Evolutionary conservation across 2,113 vertebrate species (phyloP).

Genomic region (Bufo gargarizans): DNA sequence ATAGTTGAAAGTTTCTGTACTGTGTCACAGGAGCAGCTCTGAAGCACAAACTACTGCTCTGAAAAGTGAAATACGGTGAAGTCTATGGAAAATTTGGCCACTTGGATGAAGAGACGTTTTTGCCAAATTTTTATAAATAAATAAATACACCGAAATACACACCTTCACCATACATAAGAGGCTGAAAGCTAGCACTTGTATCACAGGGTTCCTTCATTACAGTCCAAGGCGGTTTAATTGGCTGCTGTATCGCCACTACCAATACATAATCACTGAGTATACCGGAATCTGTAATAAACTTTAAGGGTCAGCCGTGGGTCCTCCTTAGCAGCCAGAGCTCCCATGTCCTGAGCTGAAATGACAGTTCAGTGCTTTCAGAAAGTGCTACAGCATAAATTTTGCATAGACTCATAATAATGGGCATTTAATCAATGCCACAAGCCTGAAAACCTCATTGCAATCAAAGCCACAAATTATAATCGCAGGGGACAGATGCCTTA

Average conservation of each 20-base stretch:
- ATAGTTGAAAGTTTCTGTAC: not conserved
- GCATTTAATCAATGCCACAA: constrained; percentile 41
- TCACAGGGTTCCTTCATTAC: too few relatives aligned
- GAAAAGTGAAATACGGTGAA: not conserved
- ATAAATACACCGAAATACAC: not conserved
- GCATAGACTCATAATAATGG: constrained; percentile 4
- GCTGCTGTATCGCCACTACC: not conserved
- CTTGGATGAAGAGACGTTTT: not conserved
- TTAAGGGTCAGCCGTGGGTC: not conserved
- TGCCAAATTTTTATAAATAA: not conserved
- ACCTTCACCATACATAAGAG: too few relatives aligned
- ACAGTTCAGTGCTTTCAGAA: constrained; percentile 10
- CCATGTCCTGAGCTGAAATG: not conserved
- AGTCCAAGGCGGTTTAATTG: not conserved
- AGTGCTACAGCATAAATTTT: constrained; percentile 33
- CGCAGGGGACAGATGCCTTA: constrained; percentile 34
- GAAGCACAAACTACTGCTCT: not conserved
- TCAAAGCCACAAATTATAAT: constrained; percentile 48
- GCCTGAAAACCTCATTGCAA: constrained; percentile 30
- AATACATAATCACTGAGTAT: not conserved
- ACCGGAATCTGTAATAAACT: not conserved
- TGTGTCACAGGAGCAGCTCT: not conserved
- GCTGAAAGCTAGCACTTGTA: too few relatives aligned
- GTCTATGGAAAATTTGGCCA: not conserved
- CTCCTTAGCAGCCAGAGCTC: not conserved